Evolutionary conservation across 2,888 invertebrate genomes (phyloP), one percentile per base, ranked within the genome.

Genomic region (Apodemia hepburni): DNA sequence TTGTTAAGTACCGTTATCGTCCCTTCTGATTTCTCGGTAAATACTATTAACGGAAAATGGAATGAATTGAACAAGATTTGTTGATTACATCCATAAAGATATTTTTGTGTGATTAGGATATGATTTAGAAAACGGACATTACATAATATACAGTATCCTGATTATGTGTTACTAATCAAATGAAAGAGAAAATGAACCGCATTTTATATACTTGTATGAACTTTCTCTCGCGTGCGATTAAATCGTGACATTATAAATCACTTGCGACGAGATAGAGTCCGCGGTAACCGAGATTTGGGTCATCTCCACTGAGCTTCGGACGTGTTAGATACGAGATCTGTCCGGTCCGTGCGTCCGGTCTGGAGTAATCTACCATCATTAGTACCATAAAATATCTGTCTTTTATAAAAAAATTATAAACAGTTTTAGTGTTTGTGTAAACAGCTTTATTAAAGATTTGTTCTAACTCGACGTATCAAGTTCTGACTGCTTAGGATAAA

Each of bases 191-290:
- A 54, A 27, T 29, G 6, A 54, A 27, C 2, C 54, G 22, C 54
- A 54, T 29, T 29, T 54, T 27, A 54, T 54, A 54, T 29, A 54
- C 27, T 54, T 11, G 49, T 54, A 27, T 54, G 54, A 22, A 54
- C 54, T 54, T 54, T 54, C 54, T 54, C 54, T 54, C 15, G 27
- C 15, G 15, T 15, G 27, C 15, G 27, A 54, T 27, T 54, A 6
- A 54, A 54, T 54, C 45, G 45, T 45, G 45, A 45, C 45, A n/a
- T 45, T 27, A 54, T 27, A 54, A 22, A 54, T 27, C 15, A 54
- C 54, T 22, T 15, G 22, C 11, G 49, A 6, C 49, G 49, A 54
- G 54, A 54, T 27, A 45, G 45, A 15, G 4, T n/a, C 15, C 7
- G 45, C n/a, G 45, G n/a, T n/a, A 6, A 6, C 45, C n/a, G 45